Percentiles rank a stretch among this genome's conserved stretches.
Evolutionary conservation across 1,140 invertebrate species (phyloP).

Genomic region (Zaprionus inermis): DNA sequence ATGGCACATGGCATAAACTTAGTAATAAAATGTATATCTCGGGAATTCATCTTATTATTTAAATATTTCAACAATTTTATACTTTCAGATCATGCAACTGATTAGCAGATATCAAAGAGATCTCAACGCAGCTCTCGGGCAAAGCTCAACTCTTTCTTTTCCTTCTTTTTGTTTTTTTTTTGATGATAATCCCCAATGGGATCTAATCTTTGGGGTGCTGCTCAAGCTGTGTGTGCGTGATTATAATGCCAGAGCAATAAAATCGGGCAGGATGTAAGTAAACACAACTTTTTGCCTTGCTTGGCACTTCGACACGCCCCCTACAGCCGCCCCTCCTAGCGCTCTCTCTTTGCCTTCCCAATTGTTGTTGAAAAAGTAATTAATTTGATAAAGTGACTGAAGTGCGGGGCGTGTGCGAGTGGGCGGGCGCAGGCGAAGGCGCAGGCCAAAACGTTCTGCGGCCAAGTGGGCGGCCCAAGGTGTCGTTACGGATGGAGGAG

Average conservation of each 20-base stretch:
- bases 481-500: slow-evolving; percentile 33
- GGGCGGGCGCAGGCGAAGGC: neutral
- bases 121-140: neutral
- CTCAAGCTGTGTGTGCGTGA: slow-evolving; percentile 24
- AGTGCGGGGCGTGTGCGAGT: neutral
- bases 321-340: too few relatives aligned
- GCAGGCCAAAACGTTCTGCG: slow-evolving; percentile 7
- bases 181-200: neutral
- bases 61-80: neutral
- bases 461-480: slow-evolving; percentile 44
- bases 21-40: too few relatives aligned
- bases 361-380: slow-evolving; percentile 78
- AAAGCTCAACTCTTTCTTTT: slow-evolving; percentile 9
- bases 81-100: slow-evolving; percentile 10
- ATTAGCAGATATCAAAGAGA: slow-evolving; percentile 13
- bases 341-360: slow-evolving; percentile 2
- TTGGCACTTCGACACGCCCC: slow-evolving; percentile 10
- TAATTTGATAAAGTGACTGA: slow-evolving; percentile 80
- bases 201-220: slow-evolving; percentile 17
- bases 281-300: slow-evolving; percentile 68
- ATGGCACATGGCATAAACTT: too few relatives aligned
- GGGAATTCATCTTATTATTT: neutral
- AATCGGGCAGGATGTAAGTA: slow-evolving; percentile 64
- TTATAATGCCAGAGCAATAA: slow-evolving; percentile 66
- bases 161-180: neutral